These are phyloP conservation scores for Trachymyrmex cornetzi DNA, from an alignment of 1,140 invertebrate species.

Conservation along the genomic window DNA sequence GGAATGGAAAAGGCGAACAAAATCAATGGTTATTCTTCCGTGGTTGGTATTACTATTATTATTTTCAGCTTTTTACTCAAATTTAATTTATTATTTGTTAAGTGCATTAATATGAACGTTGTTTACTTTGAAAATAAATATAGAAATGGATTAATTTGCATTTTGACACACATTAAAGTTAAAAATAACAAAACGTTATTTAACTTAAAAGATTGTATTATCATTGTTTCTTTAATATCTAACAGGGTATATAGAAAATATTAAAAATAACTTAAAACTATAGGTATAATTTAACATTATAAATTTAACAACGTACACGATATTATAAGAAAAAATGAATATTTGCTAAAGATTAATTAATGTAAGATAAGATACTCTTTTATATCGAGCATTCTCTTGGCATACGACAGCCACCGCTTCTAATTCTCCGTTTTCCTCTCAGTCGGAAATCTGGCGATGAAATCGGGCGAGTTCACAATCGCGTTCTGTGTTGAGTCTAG, in stretches of 20 bases:
- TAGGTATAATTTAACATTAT: neutral
- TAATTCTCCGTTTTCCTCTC: neutral
- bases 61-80: neutral
- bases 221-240: too few relatives aligned
- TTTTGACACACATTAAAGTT: too few relatives aligned
- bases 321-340: neutral
- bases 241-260: too few relatives aligned
- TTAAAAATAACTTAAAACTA: too few relatives aligned
- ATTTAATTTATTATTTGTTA: too few relatives aligned
- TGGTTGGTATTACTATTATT: neutral
- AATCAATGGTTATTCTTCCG: conserved; percentile 4
- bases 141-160: too few relatives aligned
- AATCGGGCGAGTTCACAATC: conserved; percentile 40
- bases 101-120: too few relatives aligned
- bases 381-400: neutral
- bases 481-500: conserved; percentile 22
- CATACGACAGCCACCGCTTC: neutral
- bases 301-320: neutral
- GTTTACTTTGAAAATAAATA: too few relatives aligned
- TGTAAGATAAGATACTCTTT: neutral
- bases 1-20: neutral
- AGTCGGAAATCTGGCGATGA: conserved; percentile 17
- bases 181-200: too few relatives aligned
- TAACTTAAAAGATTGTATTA: too few relatives aligned
- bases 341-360: conserved; percentile 24